Conservation (phyloP, 2,888 invertebrate species). For the Brachyptera risi region DNA sequence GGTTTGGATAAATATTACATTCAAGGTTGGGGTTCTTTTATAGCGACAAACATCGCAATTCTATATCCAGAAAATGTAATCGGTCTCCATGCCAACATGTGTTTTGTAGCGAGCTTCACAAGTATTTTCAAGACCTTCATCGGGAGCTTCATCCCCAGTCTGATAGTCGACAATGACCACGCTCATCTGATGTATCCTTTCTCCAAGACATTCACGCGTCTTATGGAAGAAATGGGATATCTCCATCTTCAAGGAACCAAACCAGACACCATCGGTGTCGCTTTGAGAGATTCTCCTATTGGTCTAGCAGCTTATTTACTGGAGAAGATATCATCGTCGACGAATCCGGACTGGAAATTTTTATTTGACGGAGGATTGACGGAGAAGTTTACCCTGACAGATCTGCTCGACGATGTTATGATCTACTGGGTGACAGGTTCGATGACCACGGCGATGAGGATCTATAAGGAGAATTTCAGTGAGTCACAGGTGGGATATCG, state of each 20-base stretch:
- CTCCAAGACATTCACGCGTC: conserved; percentile 33
- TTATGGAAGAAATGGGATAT: conserved; percentile 48
- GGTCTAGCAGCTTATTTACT: conserved; percentile 86
- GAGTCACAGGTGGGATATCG: conserved; percentile 38
- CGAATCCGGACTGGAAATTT: conserved; percentile 38
- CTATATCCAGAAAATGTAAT: conserved; percentile 54
- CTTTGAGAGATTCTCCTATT: conserved; percentile 70
- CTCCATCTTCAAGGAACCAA: conserved; percentile 51
- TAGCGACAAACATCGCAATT: conserved; percentile 59
- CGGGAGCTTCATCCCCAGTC: conserved; percentile 38
- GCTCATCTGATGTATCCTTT: conserved; percentile 39
- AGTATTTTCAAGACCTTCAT: conserved; percentile 35
- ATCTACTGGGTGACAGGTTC: conserved; percentile 74
- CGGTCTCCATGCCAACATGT: conserved; percentile 65
- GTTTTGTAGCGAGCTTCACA: conserved; percentile 42
- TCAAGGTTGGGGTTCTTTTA: conserved; percentile 70
- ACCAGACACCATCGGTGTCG: conserved; percentile 58
- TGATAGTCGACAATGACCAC: conserved; percentile 38
- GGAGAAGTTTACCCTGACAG: conserved; percentile 47
- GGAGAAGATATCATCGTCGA: conserved; percentile 81
- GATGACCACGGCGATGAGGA: conserved; percentile 68
- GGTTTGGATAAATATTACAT: conserved; percentile 62
- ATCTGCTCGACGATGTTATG: conserved; percentile 72
- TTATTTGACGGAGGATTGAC: conserved; percentile 47
- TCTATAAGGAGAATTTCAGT: conserved; percentile 64